These are phyloP conservation scores for Arremon aurantiirostris DNA, from an alignment of 2,797 vertebrate genomes.

Conservation along the genomic window DNA sequence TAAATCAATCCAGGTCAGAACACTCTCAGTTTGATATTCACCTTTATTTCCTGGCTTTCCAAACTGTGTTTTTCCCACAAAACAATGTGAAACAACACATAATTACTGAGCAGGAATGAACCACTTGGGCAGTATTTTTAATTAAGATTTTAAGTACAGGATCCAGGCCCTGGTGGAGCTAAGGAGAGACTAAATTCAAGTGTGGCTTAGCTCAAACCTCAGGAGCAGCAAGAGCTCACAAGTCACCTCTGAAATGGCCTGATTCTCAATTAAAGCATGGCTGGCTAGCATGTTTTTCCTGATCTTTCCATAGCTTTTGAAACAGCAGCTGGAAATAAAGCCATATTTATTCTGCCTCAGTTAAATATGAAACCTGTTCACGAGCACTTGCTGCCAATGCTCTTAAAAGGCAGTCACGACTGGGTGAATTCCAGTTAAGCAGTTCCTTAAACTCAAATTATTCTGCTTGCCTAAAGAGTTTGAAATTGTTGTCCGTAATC, in stretches of 20 bases:
- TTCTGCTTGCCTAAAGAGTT: slow-evolving; percentile 36
- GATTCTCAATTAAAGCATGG: not conserved
- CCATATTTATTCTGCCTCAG: slow-evolving; percentile 32
- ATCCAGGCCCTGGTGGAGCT: not conserved
- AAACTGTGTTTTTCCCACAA: not conserved
- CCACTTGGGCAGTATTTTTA: not conserved
- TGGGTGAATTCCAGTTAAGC: slow-evolving; percentile 51
- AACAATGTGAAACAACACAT: not conserved
- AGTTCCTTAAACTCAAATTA: slow-evolving; percentile 63
- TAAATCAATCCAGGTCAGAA: not conserved
- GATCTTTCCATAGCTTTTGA: slow-evolving; percentile 30
- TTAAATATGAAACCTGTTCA: slow-evolving; percentile 51
- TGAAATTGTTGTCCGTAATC: slow-evolving; percentile 45
- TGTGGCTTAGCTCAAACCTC: not conserved
- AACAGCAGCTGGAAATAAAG: slow-evolving; percentile 36
- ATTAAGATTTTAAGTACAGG: not conserved
- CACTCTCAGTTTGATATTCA: not conserved
- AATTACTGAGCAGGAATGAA: not conserved
- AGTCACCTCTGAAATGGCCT: not conserved
- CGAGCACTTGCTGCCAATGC: not conserved
- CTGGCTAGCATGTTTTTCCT: not conserved
- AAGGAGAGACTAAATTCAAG: not conserved
- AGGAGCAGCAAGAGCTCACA: not conserved
- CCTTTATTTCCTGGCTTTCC: not conserved
- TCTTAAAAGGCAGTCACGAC: slow-evolving; percentile 38